Evolutionary conservation across 2,113 vertebrate species (phyloP).

Genomic region (Dipodomys ordii): DNA sequence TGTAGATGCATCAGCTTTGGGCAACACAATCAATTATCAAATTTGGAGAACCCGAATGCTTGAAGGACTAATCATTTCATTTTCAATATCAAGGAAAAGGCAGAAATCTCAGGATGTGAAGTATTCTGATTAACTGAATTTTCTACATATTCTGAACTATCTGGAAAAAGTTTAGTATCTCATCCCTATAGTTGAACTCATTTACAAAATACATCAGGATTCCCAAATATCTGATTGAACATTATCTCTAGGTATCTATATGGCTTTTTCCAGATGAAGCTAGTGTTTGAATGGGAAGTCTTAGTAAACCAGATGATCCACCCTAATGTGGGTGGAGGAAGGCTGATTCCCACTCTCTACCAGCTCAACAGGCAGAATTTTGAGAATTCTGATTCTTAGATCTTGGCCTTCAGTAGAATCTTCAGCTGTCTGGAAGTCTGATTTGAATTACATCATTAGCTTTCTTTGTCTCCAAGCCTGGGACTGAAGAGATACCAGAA

Average conservation of each 20-base stretch:
- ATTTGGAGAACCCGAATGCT: constrained; percentile 11
- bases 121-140: background rate
- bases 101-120: background rate
- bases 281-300: background rate
- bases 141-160: constrained; percentile 20
- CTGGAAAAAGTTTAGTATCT: background rate
- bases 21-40: background rate
- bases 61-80: background rate
- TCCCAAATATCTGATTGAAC: background rate
- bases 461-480: background rate
- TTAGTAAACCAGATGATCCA: background rate
- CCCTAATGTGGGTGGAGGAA: background rate
- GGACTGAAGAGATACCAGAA: no score
- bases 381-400: background rate
- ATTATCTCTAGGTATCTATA: background rate
- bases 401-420: no score
- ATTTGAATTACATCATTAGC: background rate
- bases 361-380: no score
- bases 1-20: background rate
- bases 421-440: background rate
- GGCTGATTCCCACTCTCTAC: background rate
- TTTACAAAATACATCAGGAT: constrained; percentile 4
- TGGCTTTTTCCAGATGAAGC: background rate
- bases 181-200: background rate
- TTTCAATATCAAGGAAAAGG: background rate